Percentiles rank a stretch among this genome's conserved stretches.
Evolutionary conservation across 2,797 vertebrate species (phyloP).

Genomic region (Lepus townsendii): DNA sequence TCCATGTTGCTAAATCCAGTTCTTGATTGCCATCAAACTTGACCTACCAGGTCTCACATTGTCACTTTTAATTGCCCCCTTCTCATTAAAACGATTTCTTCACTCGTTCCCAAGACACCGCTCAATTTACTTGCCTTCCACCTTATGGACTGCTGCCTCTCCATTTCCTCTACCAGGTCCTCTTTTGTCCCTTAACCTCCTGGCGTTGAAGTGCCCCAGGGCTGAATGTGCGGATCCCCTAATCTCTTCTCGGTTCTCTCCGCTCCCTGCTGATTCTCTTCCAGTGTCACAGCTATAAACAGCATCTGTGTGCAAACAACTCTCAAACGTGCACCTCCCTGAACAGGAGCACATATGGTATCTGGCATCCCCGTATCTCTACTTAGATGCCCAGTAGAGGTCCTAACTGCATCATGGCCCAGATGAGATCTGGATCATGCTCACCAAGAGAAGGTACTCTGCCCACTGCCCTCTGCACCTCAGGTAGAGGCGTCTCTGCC

Average conservation of each 20-base stretch:
- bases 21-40: neutral
- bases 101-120: neutral
- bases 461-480: neutral
- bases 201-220: neutral
- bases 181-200: neutral
- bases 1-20: neutral
- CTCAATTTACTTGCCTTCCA: neutral
- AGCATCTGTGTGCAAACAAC: neutral
- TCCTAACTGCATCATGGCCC: neutral
- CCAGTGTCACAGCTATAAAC: constrained; percentile 1
- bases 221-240: neutral
- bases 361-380: neutral
- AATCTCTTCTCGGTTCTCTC: neutral
- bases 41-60: neutral
- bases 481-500: neutral
- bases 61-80: neutral
- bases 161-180: neutral
- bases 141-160: neutral
- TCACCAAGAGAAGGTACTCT: neutral
- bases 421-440: constrained; percentile 1
- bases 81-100: neutral
- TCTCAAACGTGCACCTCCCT: neutral
- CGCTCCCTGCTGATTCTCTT: neutral
- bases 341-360: neutral
- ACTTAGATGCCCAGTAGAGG: neutral